Base-by-base conservation (phyloP, 2,113 vertebrate species). In the Indicator indicator region DNA sequence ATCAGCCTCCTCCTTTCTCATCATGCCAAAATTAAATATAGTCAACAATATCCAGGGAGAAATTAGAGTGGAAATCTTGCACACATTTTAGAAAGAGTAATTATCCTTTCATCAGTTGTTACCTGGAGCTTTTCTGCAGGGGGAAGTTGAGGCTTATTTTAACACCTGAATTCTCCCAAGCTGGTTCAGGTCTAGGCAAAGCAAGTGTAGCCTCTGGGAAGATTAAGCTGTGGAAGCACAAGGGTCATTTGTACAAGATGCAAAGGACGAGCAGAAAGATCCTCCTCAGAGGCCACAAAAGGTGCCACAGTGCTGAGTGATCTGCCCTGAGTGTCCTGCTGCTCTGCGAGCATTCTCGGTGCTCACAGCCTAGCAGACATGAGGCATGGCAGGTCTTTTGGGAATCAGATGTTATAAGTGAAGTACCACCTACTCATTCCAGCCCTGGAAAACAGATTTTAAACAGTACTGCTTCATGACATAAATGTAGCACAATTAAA, bases 51-150 rank as follows among this genome's bases (percentile, higher is more conserved):
- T 7, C 27, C 11, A 60, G 20, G 50, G 58, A 69, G 64, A 71
- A 79, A 33, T 38, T 27, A 20, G 36, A 62, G 36, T 69, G 77
- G 68, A 83, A 90, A 63, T 46, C 65, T 79, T 28, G 60, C 67
- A 65, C 0, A 2, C 9, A 5, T 89, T 74, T 88, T 14, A 60
- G 82, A 79, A 73, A 19, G n/a, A 59, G 72, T 44, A 78, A 94
- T 93, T 93, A 96, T 82, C 95, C 85, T 96, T 95, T 96, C 93
- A 96, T 95, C 86, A 90, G n/a, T 81, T 12, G 1, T 83, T 86
- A 96, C 94, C 95, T 69, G 62, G 85, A 94, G 93, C 93, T 86
- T 75, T 56, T 77, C 46, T 74, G 11, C 6, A 5, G 4, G 28
- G 18, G 52, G 13, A 75, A 54, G 80, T 36, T 84, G 81, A 76